Base-by-base conservation (phyloP, 2,113 vertebrate genomes). In the Anguilla japonica region DNA sequence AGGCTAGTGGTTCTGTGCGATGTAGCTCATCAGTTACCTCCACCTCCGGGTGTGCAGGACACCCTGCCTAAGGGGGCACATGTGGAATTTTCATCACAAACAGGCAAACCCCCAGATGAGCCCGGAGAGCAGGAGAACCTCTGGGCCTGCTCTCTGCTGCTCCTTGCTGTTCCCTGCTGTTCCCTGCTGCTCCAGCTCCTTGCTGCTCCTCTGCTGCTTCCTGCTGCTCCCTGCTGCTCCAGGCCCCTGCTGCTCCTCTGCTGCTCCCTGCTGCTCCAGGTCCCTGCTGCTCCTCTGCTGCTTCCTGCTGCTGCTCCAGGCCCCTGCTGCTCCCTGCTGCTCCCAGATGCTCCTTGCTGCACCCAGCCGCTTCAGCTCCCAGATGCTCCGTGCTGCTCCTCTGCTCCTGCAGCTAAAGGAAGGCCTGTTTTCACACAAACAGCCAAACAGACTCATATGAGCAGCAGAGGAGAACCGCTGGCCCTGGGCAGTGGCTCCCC, bases 21-120 rank as follows among this genome's bases (percentile, higher is more conserved):
- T 86, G 53, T 63, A 81, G 53, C 39, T 84, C 85, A 85, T 79
- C 13, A 41, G 60, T 63, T 20, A 22, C 60, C 40, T 71, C 43
- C 43, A 46, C 43, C 43, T 46, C 43, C 3, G 18, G 56, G 15
- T 2, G 56, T 20, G 18, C 18, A 20, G 14, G 56, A 20, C 14
- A 3, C 18, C 3, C 87, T 90, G 88, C 93, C 87, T 90, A 88
- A 93, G 91, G 92, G 85, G 89, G 87, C 89, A 90, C 94, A 94
- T 93, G 91, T 94, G 94, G 93, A 91, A 93, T 92, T 94, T 92
- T 93, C 93, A 94, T 95, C 91, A 78, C 63, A 46, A 86, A 89
- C 90, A 90, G 63, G 91, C 90, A 89, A 87, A 89, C 85, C 88
- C 86, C 88, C 90, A 92, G 93, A 94, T 92, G 91, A 90, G 88